phyloP scores from a whole-genome alignment of 1,140 invertebrate genomes.

The Scaptomyza hsui region DNA sequence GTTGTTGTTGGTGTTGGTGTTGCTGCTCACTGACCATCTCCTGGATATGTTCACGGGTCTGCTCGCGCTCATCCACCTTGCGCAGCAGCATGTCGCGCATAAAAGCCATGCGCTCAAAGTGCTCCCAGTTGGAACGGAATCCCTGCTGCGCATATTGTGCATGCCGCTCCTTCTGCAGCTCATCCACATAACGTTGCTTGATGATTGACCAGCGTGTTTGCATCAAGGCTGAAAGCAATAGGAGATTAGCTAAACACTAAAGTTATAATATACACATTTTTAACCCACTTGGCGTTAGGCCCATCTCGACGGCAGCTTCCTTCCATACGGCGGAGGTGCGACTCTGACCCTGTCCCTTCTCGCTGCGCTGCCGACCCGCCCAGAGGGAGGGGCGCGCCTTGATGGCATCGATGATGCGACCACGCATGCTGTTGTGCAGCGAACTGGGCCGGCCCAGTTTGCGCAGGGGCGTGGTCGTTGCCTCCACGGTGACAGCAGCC shows the following conservation, averaged over 20 bases:
- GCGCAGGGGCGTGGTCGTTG: conserved; percentile 63
- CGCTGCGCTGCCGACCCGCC: conserved; percentile 74
- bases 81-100: conserved; percentile 75
- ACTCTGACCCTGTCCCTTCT: conserved; percentile 76
- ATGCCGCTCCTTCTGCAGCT: conserved; percentile 78
- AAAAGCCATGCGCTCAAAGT: conserved; percentile 80
- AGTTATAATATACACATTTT: too few relatives aligned
- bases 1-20: conserved; percentile 64
- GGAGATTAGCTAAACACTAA: not conserved
- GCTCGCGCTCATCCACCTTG: conserved; percentile 78
- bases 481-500: conserved; percentile 65
- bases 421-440: conserved; percentile 80
- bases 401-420: conserved; percentile 78
- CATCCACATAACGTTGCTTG: conserved; percentile 79
- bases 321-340: conserved; percentile 80
- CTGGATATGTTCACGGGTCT: conserved; percentile 79
- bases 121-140: conserved; percentile 79
- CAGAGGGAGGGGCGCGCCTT: conserved; percentile 73
- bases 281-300: conserved; percentile 62
- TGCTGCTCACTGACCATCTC: conserved; percentile 80
- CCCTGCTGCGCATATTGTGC: conserved; percentile 64
- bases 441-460: conserved; percentile 78
- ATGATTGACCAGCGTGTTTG: conserved; percentile 82
- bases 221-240: conserved; percentile 55
- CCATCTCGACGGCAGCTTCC: conserved; percentile 74